Percentiles rank a stretch among this genome's conserved stretches.
phyloP scores from a whole-genome alignment of 30 jellyfish, hydroid and myxozoan genomes.

The Aurelia aurita complex sp. Pacific region DNA sequence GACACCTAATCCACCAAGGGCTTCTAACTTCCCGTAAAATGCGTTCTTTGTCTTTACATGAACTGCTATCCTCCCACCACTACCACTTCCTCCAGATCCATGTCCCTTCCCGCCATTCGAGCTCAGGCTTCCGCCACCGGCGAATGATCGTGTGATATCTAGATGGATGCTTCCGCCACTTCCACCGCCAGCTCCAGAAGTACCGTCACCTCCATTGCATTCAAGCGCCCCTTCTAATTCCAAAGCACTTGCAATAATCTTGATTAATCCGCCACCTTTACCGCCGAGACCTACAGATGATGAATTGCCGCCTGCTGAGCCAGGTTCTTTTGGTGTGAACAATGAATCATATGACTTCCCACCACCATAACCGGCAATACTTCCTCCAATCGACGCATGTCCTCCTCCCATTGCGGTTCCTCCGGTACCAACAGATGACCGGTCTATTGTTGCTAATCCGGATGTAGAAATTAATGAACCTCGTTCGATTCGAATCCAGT shows the following conservation, averaged over 20 bases:
- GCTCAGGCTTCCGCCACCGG: conserved; percentile 50
- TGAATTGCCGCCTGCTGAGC: conserved; percentile 60
- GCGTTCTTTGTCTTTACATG: conserved; percentile 36
- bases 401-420: conserved; percentile 55
- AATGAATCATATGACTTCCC: conserved; percentile 51
- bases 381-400: conserved; percentile 70
- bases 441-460: conserved; percentile 32
- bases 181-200: conserved; percentile 60
- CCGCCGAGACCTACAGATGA: conserved; percentile 42
- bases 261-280: conserved; percentile 57
- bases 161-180: conserved; percentile 62
- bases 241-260: conserved; percentile 19
- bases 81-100: conserved; percentile 63
- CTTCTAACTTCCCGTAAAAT: conserved; percentile 44
- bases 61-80: conserved; percentile 61
- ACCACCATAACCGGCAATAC: conserved; percentile 16
- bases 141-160: conserved; percentile 22
- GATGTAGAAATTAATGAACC: conserved; percentile 61
- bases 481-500: conserved; percentile 51
- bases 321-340: conserved; percentile 35
- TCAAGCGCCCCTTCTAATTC: conserved; percentile 38
- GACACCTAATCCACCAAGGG: conserved; percentile 35
- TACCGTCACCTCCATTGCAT: conserved; percentile 56
- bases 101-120: conserved; percentile 71
- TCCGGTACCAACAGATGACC: conserved; percentile 30